A percentile compares a stretch with the other conserved stretches of the same genome.
These are phyloP conservation scores for Ericerus pela DNA, from an alignment of 1,140 invertebrate species.

Conservation along the genomic window DNA sequence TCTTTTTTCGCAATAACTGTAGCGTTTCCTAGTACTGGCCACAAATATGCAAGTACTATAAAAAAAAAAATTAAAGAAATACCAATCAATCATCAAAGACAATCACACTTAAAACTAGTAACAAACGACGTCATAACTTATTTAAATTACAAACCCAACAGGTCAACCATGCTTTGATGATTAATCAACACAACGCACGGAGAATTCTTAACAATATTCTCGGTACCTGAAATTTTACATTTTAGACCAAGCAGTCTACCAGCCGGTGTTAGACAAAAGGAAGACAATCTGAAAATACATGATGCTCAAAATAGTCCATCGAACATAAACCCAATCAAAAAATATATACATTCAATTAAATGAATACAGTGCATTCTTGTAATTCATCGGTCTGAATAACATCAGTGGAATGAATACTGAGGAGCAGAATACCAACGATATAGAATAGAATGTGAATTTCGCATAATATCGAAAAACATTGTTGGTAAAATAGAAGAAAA, in stretches of 20 bases:
- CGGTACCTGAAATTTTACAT: slow-evolving; percentile 52
- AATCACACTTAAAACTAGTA: too few relatives aligned
- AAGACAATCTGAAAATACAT: slow-evolving; percentile 42
- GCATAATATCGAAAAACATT: slow-evolving; percentile 39
- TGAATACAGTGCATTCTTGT: slow-evolving; percentile 60
- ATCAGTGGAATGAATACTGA: slow-evolving; percentile 54
- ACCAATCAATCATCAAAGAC: background rate
- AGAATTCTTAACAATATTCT: slow-evolving; percentile 57
- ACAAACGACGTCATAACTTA: slow-evolving; percentile 19
- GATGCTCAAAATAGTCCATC: slow-evolving; percentile 5
- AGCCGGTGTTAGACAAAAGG: slow-evolving; percentile 31
- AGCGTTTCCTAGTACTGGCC: slow-evolving; percentile 72
- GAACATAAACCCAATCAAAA: background rate
- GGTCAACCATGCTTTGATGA: slow-evolving; percentile 67
- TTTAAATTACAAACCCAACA: slow-evolving; percentile 38
- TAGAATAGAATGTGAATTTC: slow-evolving; percentile 43
- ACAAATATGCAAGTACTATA: slow-evolving; percentile 54
- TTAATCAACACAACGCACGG: slow-evolving; percentile 68
- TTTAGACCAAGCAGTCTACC: slow-evolving; percentile 56
- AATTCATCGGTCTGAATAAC: slow-evolving; percentile 48
- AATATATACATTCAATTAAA: slow-evolving; percentile 10
- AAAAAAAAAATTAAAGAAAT: too few relatives aligned
- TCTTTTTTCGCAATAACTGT: slow-evolving; percentile 78
- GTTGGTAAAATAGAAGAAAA: slow-evolving; percentile 33
- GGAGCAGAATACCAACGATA: slow-evolving; percentile 40